Evolutionary conservation across 2,113 vertebrate genomes (phyloP).

Genomic region (Passer domesticus): DNA sequence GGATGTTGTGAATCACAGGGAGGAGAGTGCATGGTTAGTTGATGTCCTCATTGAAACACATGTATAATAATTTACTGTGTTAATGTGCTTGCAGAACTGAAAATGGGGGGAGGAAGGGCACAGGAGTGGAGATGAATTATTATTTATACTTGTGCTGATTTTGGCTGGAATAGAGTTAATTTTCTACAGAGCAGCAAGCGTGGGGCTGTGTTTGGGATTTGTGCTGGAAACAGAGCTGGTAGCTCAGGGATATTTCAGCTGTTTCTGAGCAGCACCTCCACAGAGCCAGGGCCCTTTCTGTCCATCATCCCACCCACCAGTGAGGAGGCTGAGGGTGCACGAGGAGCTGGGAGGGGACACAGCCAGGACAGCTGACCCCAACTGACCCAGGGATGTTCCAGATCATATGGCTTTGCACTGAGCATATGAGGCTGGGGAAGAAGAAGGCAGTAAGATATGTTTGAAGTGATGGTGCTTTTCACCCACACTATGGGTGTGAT

Average conservation of each 20-base stretch:
- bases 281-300: neutral
- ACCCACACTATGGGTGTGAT: neutral
- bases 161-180: neutral
- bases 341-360: neutral
- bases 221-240: neutral
- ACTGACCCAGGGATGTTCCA: neutral
- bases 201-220: neutral
- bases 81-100: neutral
- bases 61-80: neutral
- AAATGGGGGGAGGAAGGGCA: accelerated
- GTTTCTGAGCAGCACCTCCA: neutral
- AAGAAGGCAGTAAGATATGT: neutral
- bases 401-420: neutral
- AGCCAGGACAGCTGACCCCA: neutral
- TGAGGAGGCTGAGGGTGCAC: neutral
- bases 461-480: neutral
- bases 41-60: neutral
- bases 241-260: neutral
- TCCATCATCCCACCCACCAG: too few species aligned
- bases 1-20: neutral
- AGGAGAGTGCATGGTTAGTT: neutral
- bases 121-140: accelerated
- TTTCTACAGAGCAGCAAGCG: neutral
- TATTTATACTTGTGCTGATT: neutral
- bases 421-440: neutral